These are phyloP conservation scores for Trissolcus japonicus DNA, from an alignment of 2,888 invertebrate species.

Conservation along the genomic window DNA sequence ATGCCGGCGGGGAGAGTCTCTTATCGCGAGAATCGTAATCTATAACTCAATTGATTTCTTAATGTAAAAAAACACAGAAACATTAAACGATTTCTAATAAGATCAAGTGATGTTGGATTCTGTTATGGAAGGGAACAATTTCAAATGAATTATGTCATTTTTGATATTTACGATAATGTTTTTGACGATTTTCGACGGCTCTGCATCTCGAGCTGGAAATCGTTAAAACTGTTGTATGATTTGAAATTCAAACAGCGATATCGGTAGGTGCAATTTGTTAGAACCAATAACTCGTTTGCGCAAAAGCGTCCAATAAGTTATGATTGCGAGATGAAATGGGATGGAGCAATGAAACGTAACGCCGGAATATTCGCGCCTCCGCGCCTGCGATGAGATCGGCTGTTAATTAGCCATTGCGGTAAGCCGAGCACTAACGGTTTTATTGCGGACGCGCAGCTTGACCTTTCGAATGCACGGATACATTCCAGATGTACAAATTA, in stretches of 20 bases:
- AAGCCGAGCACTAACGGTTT: constrained; percentile 57
- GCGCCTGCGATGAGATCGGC: constrained; percentile 52
- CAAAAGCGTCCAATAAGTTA: constrained; percentile 56
- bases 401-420: constrained; percentile 57
- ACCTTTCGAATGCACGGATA: constrained; percentile 50
- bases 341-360: constrained; percentile 48
- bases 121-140: too few species aligned
- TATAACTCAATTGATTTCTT: too few species aligned
- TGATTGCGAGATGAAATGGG: constrained; percentile 57
- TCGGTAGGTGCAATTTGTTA: constrained; percentile 54
- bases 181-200: too few species aligned
- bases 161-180: neutral
- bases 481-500: constrained; percentile 56
- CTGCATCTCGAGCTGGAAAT: neutral
- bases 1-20: too few species aligned
- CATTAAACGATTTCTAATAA: too few species aligned
- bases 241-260: neutral
- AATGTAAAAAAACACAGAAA: too few species aligned
- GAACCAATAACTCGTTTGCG: constrained; percentile 50
- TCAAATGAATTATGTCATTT: neutral
- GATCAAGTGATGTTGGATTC: too few species aligned
- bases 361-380: constrained; percentile 37
- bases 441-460: constrained; percentile 53
- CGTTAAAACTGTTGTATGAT: too few species aligned
- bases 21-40: too few species aligned